A percentile compares a stretch with the other conserved stretches of the same genome.
Evolutionary conservation across 2,113 vertebrate species (phyloP).

Genomic region (Ginglymostoma cirratum): DNA sequence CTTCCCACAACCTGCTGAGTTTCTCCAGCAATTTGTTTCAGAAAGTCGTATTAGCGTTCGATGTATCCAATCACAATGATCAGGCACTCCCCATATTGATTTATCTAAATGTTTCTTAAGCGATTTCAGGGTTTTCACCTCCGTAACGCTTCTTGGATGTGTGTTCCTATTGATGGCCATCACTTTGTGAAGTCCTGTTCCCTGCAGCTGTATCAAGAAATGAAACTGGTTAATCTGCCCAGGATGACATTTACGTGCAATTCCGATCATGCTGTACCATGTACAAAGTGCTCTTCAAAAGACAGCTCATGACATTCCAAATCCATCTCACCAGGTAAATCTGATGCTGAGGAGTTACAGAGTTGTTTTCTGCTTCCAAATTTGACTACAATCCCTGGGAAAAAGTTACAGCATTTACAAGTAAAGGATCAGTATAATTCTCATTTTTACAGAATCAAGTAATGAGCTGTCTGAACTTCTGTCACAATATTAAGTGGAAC

Average conservation of each 20-base stretch:
- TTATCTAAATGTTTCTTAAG: neutral
- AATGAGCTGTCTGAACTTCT: neutral
- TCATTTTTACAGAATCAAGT: neutral
- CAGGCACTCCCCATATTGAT: neutral
- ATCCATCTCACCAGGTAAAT: neutral
- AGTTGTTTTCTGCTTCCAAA: neutral
- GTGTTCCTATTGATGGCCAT: neutral
- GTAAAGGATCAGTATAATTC: neutral
- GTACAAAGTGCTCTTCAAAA: neutral
- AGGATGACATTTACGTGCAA: neutral
- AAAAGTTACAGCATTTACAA: neutral
- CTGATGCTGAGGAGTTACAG: neutral
- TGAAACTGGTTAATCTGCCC: neutral
- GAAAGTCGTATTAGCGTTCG: neutral
- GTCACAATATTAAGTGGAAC: neutral
- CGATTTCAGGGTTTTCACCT: neutral
- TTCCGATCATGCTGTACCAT: neutral
- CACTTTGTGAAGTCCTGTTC: neutral
- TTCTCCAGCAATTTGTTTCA: too few species aligned
- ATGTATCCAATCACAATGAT: neutral
- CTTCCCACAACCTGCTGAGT: too few species aligned
- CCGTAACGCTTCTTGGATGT: neutral
- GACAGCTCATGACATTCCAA: neutral
- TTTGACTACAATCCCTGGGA: neutral
- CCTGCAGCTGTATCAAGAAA: neutral